Base-by-base conservation (phyloP, 2,888 invertebrate genomes). In the Lapara coniferarum region DNA sequence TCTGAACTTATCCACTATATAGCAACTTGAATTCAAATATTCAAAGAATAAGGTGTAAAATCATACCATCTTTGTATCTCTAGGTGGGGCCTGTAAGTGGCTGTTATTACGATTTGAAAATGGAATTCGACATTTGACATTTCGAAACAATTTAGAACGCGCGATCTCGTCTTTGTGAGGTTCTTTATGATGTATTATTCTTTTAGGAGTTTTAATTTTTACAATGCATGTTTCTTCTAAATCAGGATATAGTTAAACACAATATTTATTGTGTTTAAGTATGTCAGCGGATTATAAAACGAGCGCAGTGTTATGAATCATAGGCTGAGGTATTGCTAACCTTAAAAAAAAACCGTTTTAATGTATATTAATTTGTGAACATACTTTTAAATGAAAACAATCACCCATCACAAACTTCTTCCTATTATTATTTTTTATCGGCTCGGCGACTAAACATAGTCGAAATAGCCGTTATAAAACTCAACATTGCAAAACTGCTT, bases 111-210 rank as follows among this genome's bases (percentile, higher is more conserved):
- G 76, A 82, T 85, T 87, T 81, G 79, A 84, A 88, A 83, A 83
- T 81, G 82, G 84, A 84, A 85, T 88, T 84, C 74, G 76, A 75
- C 78, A 71, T 85, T 85, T 85, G 83, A 81, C 79, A 85, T 86
- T 85, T 85, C 67, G 74, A 75, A 75, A 74, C 73, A 77, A 74
- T 77, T 78, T 73, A 52, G 72, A 77, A 74, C 70, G 70, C 69
- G 59, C 37, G 66, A 67, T 69, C 67, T 58, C 58, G 59, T 68
- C 71, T 69, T 70, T 73, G 73, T 71, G 69, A 66, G 70, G 55
- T 70, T 69, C 44, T 70, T 66, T 73, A 70, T 72, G 68, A 57
- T 72, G 44, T 70, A 67, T 67, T 71, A 70, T 73, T 57, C 57
- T 73, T 67, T 44, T 66, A 68, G 70, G 49, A 67, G 30, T 52